These are phyloP conservation scores for Epicauta chinensis DNA, from an alignment of 1,140 invertebrate species.

Conservation along the genomic window DNA sequence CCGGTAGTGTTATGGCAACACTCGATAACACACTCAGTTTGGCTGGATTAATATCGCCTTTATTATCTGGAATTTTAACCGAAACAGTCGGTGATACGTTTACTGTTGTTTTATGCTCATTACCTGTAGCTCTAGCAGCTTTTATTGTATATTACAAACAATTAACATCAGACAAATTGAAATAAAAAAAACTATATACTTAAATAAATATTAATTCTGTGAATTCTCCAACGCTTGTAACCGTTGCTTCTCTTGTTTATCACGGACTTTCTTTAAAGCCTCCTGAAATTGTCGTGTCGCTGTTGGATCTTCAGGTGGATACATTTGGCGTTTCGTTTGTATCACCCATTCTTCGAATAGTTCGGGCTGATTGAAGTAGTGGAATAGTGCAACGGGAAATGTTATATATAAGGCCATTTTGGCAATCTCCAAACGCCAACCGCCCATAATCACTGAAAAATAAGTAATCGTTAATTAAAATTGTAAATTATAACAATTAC, in stretches of 20 bases:
- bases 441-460: no score
- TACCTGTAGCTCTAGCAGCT: constrained; percentile 12
- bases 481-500: no score
- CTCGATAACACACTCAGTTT: constrained; percentile 17
- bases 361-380: constrained; percentile 77
- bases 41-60: constrained; percentile 14
- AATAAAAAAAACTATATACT: not conserved
- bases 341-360: constrained; percentile 76
- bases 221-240: constrained; percentile 43
- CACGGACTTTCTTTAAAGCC: constrained; percentile 51
- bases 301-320: constrained; percentile 59
- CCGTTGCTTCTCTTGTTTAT: constrained; percentile 44
- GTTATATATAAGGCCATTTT: constrained; percentile 80
- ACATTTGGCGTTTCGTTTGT: constrained; percentile 59
- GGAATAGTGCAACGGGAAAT: constrained; percentile 78
- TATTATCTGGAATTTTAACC: constrained; percentile 18
- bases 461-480: no score
- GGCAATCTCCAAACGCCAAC: constrained; percentile 71
- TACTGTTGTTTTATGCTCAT: constrained; percentile 2
- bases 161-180: constrained; percentile 5
- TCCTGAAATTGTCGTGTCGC: constrained; percentile 51
- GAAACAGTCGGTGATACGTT: constrained; percentile 10
- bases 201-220: constrained; percentile 17
- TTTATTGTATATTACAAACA: constrained; percentile 12
- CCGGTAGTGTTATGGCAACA: constrained; percentile 20